phyloP scores from a whole-genome alignment of 2,113 vertebrate genomes.

The Dryoscopus gambensis region DNA sequence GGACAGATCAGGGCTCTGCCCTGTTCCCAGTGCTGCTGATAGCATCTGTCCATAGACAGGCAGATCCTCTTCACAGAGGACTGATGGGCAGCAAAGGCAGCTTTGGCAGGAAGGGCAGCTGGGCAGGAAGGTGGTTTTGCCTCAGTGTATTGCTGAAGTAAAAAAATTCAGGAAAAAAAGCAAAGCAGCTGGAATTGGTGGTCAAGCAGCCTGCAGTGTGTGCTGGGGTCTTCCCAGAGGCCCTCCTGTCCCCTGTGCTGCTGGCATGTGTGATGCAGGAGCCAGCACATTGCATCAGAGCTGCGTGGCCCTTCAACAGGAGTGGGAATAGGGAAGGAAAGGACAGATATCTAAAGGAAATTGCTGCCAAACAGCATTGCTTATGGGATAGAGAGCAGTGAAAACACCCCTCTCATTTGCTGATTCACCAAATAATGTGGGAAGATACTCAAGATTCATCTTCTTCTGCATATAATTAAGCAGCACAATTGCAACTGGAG shows the following conservation, averaged over 20 bases:
- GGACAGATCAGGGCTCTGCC: background rate
- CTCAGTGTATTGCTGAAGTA: background rate
- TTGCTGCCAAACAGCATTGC: background rate
- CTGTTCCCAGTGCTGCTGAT: background rate
- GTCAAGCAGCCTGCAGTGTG: background rate
- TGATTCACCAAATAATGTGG: background rate
- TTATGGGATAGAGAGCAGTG: background rate
- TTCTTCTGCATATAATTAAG: background rate
- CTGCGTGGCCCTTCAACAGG: fast-evolving
- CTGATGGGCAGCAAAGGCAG: background rate
- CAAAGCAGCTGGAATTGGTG: background rate
- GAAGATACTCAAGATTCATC: background rate
- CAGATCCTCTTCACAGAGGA: background rate
- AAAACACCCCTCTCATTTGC: background rate
- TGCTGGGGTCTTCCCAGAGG: background rate
- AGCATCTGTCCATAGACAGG: background rate
- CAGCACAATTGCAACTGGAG: background rate
- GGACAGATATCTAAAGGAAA: background rate
- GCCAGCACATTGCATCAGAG: background rate
- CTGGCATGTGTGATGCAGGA: fast-evolving
- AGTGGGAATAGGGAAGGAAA: background rate
- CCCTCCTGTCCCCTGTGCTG: background rate
- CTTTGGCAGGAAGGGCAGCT: background rate
- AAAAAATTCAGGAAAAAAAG: background rate
- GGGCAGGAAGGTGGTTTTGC: background rate